A percentile compares a stretch with the other conserved stretches of the same genome.
phyloP scores from a whole-genome alignment of 2,797 vertebrate species.

The Peromyscus attwateri region DNA sequence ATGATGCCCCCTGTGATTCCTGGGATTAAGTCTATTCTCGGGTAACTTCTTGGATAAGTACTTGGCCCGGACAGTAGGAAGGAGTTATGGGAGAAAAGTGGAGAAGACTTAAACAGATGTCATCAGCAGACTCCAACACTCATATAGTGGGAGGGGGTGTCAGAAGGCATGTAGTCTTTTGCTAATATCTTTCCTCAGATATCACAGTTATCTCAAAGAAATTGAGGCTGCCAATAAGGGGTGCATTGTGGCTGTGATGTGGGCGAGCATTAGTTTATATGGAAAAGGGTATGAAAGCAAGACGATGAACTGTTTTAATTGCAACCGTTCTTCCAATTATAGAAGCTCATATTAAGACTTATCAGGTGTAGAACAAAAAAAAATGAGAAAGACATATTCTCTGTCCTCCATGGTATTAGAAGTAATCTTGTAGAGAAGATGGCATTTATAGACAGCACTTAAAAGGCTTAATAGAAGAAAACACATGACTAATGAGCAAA shows the following conservation, averaged over 20 bases:
- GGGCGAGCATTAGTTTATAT: neutral
- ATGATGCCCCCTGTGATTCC: neutral
- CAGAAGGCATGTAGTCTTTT: neutral
- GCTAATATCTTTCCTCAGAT: neutral
- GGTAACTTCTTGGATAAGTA: neutral
- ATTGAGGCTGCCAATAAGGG: neutral
- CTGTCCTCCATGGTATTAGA: neutral
- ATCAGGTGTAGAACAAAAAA: neutral
- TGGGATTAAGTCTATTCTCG: neutral
- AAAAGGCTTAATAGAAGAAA: neutral
- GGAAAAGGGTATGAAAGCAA: neutral
- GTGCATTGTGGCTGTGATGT: neutral
- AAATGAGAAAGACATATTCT: neutral
- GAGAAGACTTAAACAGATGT: neutral
- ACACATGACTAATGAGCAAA: constrained; percentile 15
- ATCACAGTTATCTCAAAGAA: neutral
- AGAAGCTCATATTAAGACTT: neutral
- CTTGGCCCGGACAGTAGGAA: neutral
- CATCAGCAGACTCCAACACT: neutral
- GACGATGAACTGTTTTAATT: constrained; percentile 15
- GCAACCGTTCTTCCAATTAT: constrained; percentile 2
- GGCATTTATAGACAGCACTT: neutral
- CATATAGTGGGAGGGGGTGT: neutral
- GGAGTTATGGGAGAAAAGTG: neutral
- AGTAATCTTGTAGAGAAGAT: neutral